These are phyloP conservation scores for Polydesmus complanatus DNA, from an alignment of 2,888 invertebrate genomes.

Conservation along the genomic window DNA sequence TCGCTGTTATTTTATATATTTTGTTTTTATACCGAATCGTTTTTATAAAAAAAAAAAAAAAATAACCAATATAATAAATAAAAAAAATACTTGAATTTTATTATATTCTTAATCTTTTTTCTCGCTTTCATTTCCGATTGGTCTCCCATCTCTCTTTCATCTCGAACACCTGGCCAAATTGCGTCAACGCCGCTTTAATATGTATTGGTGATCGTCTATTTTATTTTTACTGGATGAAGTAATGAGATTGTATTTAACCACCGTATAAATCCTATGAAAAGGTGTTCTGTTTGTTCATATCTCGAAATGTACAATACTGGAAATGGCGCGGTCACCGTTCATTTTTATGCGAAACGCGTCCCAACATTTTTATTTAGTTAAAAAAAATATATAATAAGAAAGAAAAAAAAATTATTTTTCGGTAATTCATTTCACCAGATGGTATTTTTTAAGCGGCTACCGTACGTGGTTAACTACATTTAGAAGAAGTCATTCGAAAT, in stretches of 20 bases:
- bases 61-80: too few relatives aligned
- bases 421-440: neutral
- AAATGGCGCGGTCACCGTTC: too few relatives aligned
- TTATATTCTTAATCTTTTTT: too few relatives aligned
- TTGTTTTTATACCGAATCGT: too few relatives aligned
- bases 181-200: neutral
- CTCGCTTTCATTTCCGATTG: too few relatives aligned
- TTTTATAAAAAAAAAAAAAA: too few relatives aligned
- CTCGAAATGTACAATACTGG: neutral
- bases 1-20: too few relatives aligned
- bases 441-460: neutral
- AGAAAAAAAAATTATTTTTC: too few relatives aligned
- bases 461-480: neutral
- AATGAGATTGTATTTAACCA: too few relatives aligned
- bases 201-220: neutral
- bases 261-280: neutral
- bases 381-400: too few relatives aligned
- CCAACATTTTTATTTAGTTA: neutral
- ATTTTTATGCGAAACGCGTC: neutral
- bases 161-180: neutral
- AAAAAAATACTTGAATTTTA: too few relatives aligned
- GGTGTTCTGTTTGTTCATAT: neutral
- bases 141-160: too few relatives aligned
- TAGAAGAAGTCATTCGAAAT: neutral
- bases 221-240: neutral